Percentiles rank a stretch among this genome's conserved stretches.
phyloP scores from a whole-genome alignment of 2,888 invertebrate genomes.

The Melangyna quadrimaculata region DNA sequence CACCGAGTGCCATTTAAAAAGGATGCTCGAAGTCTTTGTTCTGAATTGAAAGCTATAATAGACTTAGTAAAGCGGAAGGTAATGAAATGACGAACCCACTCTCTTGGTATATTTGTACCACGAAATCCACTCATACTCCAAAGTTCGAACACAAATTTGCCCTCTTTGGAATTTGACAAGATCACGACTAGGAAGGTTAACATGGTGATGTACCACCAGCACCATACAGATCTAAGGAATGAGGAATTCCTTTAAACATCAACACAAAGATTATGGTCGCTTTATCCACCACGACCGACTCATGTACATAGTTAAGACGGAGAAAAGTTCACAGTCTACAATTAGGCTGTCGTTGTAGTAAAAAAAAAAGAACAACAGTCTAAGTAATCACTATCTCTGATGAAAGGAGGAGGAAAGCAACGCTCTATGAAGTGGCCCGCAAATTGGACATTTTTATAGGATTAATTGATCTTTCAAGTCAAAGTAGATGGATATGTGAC shows the following conservation, averaged over 20 bases:
- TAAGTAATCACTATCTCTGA: constrained; percentile 25
- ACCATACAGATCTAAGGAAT: background rate
- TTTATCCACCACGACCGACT: constrained; percentile 12
- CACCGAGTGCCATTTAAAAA: background rate
- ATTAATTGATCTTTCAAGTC: constrained; percentile 42
- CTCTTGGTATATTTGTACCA: constrained; percentile 29
- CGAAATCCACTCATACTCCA: constrained; percentile 38
- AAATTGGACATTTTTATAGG: constrained; percentile 53
- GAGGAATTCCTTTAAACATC: constrained; percentile 27
- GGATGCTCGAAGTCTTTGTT: constrained; percentile 30
- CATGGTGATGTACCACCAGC: constrained; percentile 26
- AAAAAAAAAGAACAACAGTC: too few species aligned
- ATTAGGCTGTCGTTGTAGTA: constrained; percentile 32
- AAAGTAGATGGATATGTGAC: constrained; percentile 29
- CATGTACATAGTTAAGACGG: background rate
- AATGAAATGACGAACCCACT: constrained; percentile 23
- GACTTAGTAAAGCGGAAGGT: constrained; percentile 40
- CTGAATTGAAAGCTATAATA: background rate
- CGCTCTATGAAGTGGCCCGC: constrained; percentile 32
- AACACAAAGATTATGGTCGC: constrained; percentile 33
- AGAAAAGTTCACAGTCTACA: constrained; percentile 30
- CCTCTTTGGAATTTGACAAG: constrained; percentile 51
- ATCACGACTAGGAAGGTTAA: constrained; percentile 48
- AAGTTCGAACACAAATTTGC: constrained; percentile 44
- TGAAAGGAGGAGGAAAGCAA: constrained; percentile 31